These are phyloP conservation scores for Euura lappo DNA, from an alignment of 1,140 invertebrate genomes.

Conservation along the genomic window DNA sequence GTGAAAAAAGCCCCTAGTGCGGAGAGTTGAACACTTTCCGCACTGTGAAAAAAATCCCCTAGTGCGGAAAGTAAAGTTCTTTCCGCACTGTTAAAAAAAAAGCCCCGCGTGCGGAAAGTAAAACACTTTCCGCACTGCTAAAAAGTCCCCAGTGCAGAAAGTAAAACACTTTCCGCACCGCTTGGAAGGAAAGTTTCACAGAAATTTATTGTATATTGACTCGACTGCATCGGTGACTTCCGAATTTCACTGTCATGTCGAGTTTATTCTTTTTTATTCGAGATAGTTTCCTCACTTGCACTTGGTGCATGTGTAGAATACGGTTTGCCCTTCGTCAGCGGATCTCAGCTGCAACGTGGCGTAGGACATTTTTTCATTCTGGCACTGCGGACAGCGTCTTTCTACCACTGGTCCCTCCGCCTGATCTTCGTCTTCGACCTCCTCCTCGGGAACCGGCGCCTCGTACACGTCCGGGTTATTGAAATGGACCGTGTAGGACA, in stretches of 20 bases:
- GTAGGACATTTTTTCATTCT: conserved; percentile 92
- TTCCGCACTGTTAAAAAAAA: no score
- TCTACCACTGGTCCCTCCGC: conserved; percentile 84
- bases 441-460: conserved; percentile 50
- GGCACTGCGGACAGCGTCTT: conserved; percentile 87
- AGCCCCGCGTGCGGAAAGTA: no score
- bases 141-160: no score
- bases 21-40: no score
- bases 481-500: conserved; percentile 73
- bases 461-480: conserved; percentile 64
- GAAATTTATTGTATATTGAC: no score
- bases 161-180: no score
- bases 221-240: no score
- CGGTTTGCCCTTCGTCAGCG: conserved; percentile 98
- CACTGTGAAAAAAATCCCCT: no score
- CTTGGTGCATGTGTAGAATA: conserved; percentile 95
- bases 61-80: no score
- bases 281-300: conserved; percentile 77
- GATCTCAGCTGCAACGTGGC: conserved; percentile 92
- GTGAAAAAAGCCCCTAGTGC: no score
- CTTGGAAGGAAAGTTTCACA: no score
- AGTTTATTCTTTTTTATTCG: neutral
- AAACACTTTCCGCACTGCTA: no score
- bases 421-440: conserved; percentile 54
- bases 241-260: neutral